A percentile compares a stretch with the other conserved stretches of the same genome.
These are phyloP conservation scores for Lepeophtheirus salmonis DNA, from an alignment of 1,140 invertebrate species.

Conservation along the genomic window DNA sequence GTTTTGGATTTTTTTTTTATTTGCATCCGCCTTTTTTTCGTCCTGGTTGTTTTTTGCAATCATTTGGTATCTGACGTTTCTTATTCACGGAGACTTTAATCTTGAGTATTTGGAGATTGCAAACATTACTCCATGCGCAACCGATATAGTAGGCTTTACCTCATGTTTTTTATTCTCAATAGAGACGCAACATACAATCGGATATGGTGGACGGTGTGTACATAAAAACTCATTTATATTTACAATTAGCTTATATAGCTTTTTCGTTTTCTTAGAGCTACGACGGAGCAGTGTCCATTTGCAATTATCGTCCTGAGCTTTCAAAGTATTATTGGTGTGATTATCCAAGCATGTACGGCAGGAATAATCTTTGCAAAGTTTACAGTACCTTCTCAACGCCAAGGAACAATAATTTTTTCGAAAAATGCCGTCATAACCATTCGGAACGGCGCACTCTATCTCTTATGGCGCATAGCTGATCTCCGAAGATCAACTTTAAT, in stretches of 20 bases:
- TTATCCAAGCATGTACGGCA: slow-evolving; percentile 67
- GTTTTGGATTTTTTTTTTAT: slow-evolving; percentile 87
- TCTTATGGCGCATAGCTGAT: slow-evolving; percentile 92
- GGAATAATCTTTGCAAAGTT: slow-evolving; percentile 90
- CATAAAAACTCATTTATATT: too few species aligned
- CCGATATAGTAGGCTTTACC: slow-evolving; percentile 56
- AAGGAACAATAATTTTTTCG: slow-evolving; percentile 86
- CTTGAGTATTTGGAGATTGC: slow-evolving; percentile 35
- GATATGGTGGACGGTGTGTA: slow-evolving; percentile 33
- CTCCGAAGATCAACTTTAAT: slow-evolving; percentile 96
- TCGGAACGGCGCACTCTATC: slow-evolving; percentile 63
- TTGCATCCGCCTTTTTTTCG: slow-evolving; percentile 70
- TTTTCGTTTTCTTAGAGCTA: slow-evolving; percentile 32
- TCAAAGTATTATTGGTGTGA: slow-evolving; percentile 85
- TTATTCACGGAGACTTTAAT: slow-evolving; percentile 81
- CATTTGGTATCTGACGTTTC: slow-evolving; percentile 79
- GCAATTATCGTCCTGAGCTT: slow-evolving; percentile 92
- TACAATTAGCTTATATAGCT: too few species aligned
- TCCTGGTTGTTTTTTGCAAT: slow-evolving; percentile 79
- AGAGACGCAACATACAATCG: slow-evolving; percentile 74
- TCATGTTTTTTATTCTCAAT: slow-evolving; percentile 79
- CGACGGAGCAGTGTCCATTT: slow-evolving; percentile 85
- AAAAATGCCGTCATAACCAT: slow-evolving; percentile 78
- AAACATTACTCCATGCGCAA: slow-evolving; percentile 45
- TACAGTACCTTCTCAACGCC: slow-evolving; percentile 84